Evolutionary conservation across 2,797 vertebrate genomes (phyloP), one percentile per base, ranked within the genome.

Genomic region (Gallinago solitaria): DNA sequence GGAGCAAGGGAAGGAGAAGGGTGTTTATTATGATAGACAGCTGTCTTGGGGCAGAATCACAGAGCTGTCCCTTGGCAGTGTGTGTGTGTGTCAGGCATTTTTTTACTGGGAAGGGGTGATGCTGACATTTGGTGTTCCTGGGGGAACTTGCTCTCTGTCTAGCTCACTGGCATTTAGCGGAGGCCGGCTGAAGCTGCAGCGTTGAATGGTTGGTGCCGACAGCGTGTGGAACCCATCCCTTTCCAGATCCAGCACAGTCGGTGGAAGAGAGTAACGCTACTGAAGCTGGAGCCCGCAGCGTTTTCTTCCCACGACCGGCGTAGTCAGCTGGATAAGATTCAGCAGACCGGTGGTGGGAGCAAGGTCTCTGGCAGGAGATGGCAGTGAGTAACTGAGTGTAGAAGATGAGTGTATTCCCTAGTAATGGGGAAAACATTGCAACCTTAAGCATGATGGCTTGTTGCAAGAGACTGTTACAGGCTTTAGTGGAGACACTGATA

Each of bases 291-390:
- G 41, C 30, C 79, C 33, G n/a, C 19, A 11, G 6, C 4, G 23
- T 39, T 74, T 79, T 33, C 78, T 90, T 88, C 76, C 79, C 83
- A 61, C 0, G 0, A 28, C 30, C 43, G 85, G 85, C 5, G 2
- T 50, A 33, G 83, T 83, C 83, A 59, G 57, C 80, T 86, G 85
- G 71, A 65, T 75, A 18, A 56, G 48, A 53, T 83, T 79, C 89
- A 88, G 91, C 76, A 88, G 71, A 53, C 73, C 37, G 13, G 39
- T 39, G 69, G 69, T 83, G 79, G 82, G 82, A 95, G 61, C 68
- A 80, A 70, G 79, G 82, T 89, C 79, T 83, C 61, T 88, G 79
- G 57, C 61, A 60, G 79, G 71, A 95, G 82, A 51, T 48, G 45
- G 41, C 68, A n/a, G 54, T 45, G 74, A 77, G 57, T 67, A 53